Evolutionary conservation across 2,888 invertebrate genomes (phyloP).

Genomic region (Diplolepis rosae): DNA sequence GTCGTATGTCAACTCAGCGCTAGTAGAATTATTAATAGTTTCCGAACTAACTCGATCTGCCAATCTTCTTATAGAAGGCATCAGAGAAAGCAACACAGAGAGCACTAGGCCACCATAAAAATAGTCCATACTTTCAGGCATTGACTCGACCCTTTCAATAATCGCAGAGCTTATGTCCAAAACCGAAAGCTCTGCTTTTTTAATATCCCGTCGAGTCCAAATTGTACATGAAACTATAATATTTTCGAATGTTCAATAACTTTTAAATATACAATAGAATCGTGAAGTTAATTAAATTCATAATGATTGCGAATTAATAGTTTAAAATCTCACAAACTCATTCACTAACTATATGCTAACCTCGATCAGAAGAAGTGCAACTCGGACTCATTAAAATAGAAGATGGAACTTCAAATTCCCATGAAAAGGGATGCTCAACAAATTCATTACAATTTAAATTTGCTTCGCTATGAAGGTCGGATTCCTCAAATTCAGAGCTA

Average conservation of each 20-base stretch:
- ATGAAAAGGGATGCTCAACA: constrained; percentile 76
- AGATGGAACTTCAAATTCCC: constrained; percentile 83
- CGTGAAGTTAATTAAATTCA: background rate
- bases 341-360: constrained; percentile 72
- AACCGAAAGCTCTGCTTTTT: constrained; percentile 94
- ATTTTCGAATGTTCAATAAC: too few relatives aligned
- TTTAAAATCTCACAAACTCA: constrained; percentile 12
- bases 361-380: constrained; percentile 83
- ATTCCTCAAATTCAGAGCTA: constrained; percentile 81
- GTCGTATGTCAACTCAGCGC: constrained; percentile 45
- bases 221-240: constrained; percentile 92
- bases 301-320: constrained; percentile 1
- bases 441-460: constrained; percentile 68
- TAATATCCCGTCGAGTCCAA: constrained; percentile 93
- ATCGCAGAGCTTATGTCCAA: constrained; percentile 96
- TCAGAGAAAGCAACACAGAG: constrained; percentile 78
- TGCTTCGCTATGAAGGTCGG: constrained; percentile 72
- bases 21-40: constrained; percentile 61
- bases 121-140: constrained; percentile 87
- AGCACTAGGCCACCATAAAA: constrained; percentile 82
- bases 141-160: constrained; percentile 90
- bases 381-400: constrained; percentile 84
- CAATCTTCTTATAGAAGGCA: constrained; percentile 78
- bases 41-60: constrained; percentile 70
- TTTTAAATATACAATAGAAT: too few relatives aligned